Conservation (phyloP, 2,113 vertebrate species). For the Porphyrio hochstetteri region DNA sequence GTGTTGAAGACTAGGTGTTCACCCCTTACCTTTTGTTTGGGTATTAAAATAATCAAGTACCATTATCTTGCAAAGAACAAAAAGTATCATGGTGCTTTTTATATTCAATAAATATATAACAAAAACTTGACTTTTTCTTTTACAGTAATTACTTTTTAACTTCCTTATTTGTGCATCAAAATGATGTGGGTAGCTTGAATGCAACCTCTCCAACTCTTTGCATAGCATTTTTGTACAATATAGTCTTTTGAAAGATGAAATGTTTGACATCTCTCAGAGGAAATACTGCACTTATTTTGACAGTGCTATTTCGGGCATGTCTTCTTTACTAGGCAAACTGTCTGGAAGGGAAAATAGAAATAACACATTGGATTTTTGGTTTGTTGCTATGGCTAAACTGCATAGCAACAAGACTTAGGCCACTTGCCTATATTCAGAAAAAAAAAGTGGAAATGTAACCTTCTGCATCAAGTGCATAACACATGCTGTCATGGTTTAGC, state of each 20-base stretch:
- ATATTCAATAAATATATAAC: not conserved
- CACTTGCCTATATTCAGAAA: conserved; percentile 4
- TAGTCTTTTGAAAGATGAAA: conserved; percentile 45
- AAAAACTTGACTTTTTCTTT: not conserved
- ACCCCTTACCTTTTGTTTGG: not conserved
- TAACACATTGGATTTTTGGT: conserved; percentile 35
- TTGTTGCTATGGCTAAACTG: conserved; percentile 67
- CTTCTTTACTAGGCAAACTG: conserved; percentile 57
- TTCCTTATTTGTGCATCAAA: not conserved
- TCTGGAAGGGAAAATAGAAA: conserved; percentile 53
- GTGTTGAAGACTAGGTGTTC: not conserved
- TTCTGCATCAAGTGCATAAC: not conserved
- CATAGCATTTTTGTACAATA: conserved; percentile 48
- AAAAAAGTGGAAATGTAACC: not conserved
- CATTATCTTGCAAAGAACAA: not conserved
- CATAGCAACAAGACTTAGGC: conserved; percentile 65
- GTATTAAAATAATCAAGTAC: not conserved
- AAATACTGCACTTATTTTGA: conserved; percentile 62
- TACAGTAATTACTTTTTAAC: not conserved
- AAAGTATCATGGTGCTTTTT: not conserved
- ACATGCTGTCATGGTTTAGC: too few species aligned
- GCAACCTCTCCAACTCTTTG: not conserved
- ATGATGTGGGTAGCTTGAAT: not conserved
- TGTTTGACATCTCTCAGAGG: conserved; percentile 45
- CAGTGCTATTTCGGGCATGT: conserved; percentile 20